phyloP scores from a whole-genome alignment of 1,140 invertebrate genomes.

The Megalopta genalis region DNA sequence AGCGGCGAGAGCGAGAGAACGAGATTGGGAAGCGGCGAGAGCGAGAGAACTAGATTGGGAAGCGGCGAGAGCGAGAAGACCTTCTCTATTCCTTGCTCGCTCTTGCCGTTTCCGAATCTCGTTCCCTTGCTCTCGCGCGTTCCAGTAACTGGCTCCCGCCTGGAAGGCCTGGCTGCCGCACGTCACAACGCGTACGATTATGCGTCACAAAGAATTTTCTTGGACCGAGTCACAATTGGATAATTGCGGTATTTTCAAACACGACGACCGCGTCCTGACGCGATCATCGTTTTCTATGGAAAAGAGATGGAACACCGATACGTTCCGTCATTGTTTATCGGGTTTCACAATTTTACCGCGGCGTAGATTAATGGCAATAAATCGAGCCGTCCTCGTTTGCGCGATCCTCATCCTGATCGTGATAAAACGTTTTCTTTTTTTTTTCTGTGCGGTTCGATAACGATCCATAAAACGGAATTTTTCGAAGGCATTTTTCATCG shows the following conservation, averaged over 20 bases:
- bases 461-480: background rate
- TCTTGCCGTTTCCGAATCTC: no score
- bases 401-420: background rate
- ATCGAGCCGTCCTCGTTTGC: background rate
- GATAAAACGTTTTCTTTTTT: no score
- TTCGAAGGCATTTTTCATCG: no score
- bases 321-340: background rate
- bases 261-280: no score
- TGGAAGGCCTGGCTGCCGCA: no score
- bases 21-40: no score
- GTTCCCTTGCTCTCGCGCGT: no score
- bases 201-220: constrained; percentile 7
- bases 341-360: background rate
- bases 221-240: background rate
- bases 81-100: no score
- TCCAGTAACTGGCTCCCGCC: no score
- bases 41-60: no score
- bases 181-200: background rate
- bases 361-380: background rate
- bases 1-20: no score
- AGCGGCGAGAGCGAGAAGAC: no score
- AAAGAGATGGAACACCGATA: background rate
- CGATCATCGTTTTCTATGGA: background rate
- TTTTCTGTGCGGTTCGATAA: background rate
- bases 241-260: background rate